A percentile compares a stretch with the other conserved stretches of the same genome.
These are phyloP conservation scores for Nothobranchius kuhntae DNA, from an alignment of 2,113 vertebrate genomes.

Conservation along the genomic window DNA sequence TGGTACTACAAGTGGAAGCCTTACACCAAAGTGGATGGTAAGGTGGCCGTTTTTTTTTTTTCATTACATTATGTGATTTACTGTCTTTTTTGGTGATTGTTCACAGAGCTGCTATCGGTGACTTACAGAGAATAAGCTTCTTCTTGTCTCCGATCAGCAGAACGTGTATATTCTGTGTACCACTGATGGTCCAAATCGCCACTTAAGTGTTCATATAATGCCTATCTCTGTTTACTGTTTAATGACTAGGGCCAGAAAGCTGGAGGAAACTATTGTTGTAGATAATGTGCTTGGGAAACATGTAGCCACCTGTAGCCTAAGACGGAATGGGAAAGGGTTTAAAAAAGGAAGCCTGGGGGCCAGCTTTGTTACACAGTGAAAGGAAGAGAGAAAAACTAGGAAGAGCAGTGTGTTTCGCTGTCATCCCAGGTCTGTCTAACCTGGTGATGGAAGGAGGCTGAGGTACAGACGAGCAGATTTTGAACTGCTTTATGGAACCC, in stretches of 20 bases:
- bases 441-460: conserved; percentile 69
- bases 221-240: conserved; percentile 47
- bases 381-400: conserved; percentile 33
- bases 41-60: conserved; percentile 3
- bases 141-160: conserved; percentile 41
- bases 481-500: conserved; percentile 56
- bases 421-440: conserved; percentile 60
- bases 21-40: conserved; percentile 97
- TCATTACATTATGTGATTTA: background rate
- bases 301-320: conserved; percentile 70
- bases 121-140: conserved; percentile 26
- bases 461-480: conserved; percentile 64
- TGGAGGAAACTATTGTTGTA: conserved; percentile 55
- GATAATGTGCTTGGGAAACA: conserved; percentile 66
- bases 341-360: conserved; percentile 63
- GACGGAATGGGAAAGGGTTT: conserved; percentile 60
- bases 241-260: conserved; percentile 49
- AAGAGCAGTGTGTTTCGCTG: conserved; percentile 59
- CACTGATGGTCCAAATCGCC: conserved; percentile 26
- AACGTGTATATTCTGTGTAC: conserved; percentile 25
- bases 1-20: conserved; percentile 99
- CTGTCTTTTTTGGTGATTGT: conserved; percentile 21
- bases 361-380: conserved; percentile 51
- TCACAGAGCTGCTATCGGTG: conserved; percentile 8
- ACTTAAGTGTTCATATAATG: conserved; percentile 53